Evolutionary conservation across 2,113 vertebrate species (phyloP).

Genomic region (Dinomys branickii): DNA sequence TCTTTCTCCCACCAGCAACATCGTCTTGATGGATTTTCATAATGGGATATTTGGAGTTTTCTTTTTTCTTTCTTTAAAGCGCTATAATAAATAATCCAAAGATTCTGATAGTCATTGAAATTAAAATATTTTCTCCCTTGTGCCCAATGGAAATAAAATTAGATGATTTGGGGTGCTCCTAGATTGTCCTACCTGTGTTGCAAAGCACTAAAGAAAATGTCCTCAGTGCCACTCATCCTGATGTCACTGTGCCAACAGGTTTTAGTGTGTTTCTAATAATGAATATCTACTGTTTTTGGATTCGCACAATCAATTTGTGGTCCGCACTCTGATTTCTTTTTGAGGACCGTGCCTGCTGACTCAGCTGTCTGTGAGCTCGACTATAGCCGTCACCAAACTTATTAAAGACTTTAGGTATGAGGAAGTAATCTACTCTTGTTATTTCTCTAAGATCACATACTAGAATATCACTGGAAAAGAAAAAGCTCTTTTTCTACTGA

Average conservation of each 20-base stretch:
- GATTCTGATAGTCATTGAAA: neutral
- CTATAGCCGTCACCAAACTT: neutral
- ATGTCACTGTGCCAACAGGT: accelerated
- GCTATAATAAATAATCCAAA: neutral
- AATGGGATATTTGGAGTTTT: neutral
- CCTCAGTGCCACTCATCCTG: neutral
- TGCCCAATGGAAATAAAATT: neutral
- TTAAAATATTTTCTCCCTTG: neutral
- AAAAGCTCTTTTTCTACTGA: neutral
- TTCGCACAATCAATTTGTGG: neutral
- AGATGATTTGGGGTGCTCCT: neutral
- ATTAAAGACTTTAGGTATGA: neutral
- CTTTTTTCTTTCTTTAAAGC: neutral
- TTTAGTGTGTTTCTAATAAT: neutral
- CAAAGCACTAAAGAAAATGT: neutral
- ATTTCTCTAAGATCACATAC: neutral
- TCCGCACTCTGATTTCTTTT: neutral
- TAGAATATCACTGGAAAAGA: neutral
- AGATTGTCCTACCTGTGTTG: accelerated
- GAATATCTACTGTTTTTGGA: neutral
- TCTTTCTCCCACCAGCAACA: neutral
- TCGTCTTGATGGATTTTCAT: neutral
- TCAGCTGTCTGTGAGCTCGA: neutral
- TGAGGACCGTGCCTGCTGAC: neutral
- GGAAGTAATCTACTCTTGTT: neutral